Percentiles rank a stretch among this genome's conserved stretches.
Conservation (phyloP, 1,140 invertebrate genomes). For the Archivesica marissinica region DNA sequence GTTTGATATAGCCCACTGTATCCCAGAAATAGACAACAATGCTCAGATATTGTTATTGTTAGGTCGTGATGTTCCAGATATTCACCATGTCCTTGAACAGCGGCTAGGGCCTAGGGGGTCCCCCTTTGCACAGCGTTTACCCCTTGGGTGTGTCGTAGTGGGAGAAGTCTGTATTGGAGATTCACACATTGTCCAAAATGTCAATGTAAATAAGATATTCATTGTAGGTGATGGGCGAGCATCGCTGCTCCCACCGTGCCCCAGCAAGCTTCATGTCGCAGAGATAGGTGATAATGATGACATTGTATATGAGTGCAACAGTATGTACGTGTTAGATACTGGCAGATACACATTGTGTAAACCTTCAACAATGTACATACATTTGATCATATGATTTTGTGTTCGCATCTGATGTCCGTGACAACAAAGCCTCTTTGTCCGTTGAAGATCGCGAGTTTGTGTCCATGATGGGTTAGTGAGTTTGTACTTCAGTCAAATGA, state of each 20-base stretch:
- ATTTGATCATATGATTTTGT: not conserved
- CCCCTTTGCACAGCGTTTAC: slow-evolving; percentile 63
- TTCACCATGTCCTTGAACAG: slow-evolving; percentile 62
- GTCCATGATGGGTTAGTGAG: slow-evolving; percentile 56
- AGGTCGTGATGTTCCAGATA: slow-evolving; percentile 63
- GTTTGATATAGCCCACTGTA: slow-evolving; percentile 25
- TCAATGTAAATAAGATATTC: slow-evolving; percentile 51
- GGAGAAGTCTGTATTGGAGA: slow-evolving; percentile 63
- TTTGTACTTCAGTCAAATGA: slow-evolving; percentile 3
- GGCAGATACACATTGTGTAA: slow-evolving; percentile 47
- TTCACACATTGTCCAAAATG: slow-evolving; percentile 7
- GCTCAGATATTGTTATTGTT: slow-evolving; percentile 56
- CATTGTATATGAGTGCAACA: not conserved
- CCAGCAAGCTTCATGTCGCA: slow-evolving; percentile 48
- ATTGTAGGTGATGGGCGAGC: slow-evolving; percentile 47
- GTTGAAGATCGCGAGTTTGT: slow-evolving; percentile 63
- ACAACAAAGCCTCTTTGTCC: slow-evolving; percentile 41
- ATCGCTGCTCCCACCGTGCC: slow-evolving; percentile 51
- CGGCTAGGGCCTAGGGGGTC: slow-evolving; percentile 17
- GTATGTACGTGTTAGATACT: slow-evolving; percentile 16
- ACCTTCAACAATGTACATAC: slow-evolving; percentile 5
- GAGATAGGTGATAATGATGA: not conserved
- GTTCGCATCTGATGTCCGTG: slow-evolving; percentile 36
- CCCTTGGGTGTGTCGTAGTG: slow-evolving; percentile 67
- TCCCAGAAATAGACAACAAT: slow-evolving; percentile 42